Percentiles rank a stretch among this genome's conserved stretches.
Evolutionary conservation across 2,797 vertebrate genomes (phyloP).

Genomic region (Bovichtus diacanthus): DNA sequence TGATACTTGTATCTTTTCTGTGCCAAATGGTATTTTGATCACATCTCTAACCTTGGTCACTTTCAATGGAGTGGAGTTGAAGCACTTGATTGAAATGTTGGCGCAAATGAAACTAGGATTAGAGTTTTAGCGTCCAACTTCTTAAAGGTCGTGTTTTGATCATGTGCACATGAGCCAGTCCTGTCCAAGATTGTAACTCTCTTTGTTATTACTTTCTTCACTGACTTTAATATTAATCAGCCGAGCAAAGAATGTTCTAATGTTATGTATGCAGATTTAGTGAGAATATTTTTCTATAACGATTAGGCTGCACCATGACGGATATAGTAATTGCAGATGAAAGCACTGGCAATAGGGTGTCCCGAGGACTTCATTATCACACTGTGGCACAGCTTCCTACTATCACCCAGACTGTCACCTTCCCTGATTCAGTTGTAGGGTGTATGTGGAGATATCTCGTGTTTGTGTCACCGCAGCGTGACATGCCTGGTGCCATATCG

Average conservation of each 20-base stretch:
- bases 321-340: background rate
- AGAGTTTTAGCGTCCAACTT: background rate
- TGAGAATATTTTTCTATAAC: background rate
- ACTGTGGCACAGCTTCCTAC: background rate
- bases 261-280: background rate
- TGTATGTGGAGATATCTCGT: background rate
- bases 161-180: background rate
- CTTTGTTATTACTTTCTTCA: background rate
- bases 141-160: conserved; percentile 5
- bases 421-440: background rate
- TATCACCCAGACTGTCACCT: background rate
- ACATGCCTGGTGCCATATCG: conserved; percentile 14
- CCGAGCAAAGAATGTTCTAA: background rate
- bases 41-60: background rate
- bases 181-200: background rate
- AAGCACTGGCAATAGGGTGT: background rate
- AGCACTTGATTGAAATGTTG: background rate
- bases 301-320: background rate
- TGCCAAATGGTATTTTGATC: background rate
- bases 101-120: background rate
- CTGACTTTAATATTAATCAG: background rate
- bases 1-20: background rate
- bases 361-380: background rate
- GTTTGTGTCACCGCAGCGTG: background rate
- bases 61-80: background rate